Evolutionary conservation across 1,140 invertebrate species (phyloP), one percentile per base, ranked within the genome.

Genomic region (Apocrypta bakeri): DNA sequence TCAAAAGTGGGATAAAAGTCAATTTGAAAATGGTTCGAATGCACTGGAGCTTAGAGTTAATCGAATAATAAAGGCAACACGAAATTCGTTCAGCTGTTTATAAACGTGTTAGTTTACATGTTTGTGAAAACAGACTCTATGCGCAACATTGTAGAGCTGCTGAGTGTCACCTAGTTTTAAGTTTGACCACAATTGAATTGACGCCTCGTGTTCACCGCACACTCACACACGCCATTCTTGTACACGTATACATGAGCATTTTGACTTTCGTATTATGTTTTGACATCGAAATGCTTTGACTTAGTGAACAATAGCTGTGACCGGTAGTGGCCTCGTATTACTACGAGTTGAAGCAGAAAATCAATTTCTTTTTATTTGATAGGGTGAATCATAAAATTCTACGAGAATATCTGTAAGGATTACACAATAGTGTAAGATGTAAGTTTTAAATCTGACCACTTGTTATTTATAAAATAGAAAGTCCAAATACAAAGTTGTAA

Each of bases 91-190:
- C 56, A 37, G 2, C 33, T 37, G 3, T 2, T n/a, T 2, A 2
- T 37, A 37, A 37, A 37, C 33, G 33, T 9, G 33, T 37, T 37
- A 37, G 33, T 37, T 37, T 4, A 14, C n/a, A 68, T 31, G 31
- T 33, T 33, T 17, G 31, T 71, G 31, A 33, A 71, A 42, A 42
- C 12, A 73, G 33, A 25, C 9, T 37, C 33, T 9, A 9, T 37
- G 33, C 33, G 33, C 2, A 2, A 9, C 33, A 9, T 37, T 37
- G 33, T 9, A 17, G 12, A 33, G 68, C 71, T 12, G 68, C 17
- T 69, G 12, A 17, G 31, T 31, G 71, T 73, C 37, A 73, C 37
- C 71, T 42, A 74, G 72, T 56, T 74, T 74, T 29, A n/a, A 74
- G 72, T 74, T 74, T 9, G 37, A 56, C 72, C 42, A 33, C 40